Conservation (phyloP, 2,888 invertebrate species). For the Leptinotarsa haldemani region DNA sequence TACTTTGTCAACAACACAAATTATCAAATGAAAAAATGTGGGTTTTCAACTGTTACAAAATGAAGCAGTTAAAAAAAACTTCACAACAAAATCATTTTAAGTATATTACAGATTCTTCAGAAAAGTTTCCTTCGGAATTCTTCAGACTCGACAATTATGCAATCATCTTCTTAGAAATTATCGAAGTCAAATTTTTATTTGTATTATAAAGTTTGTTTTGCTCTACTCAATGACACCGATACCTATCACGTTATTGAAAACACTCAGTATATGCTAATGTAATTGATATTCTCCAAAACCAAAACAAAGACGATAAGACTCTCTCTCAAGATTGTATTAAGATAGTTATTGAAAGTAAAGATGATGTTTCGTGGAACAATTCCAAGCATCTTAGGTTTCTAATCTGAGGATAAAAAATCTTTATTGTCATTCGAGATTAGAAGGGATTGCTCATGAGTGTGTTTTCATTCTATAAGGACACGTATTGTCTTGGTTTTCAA, state of each 20-base stretch:
- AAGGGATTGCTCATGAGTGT: conserved; percentile 10
- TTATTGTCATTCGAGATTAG: conserved; percentile 24
- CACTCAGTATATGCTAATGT: background rate
- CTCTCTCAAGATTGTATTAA: conserved; percentile 23
- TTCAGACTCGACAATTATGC: too few relatives aligned
- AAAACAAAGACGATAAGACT: conserved; percentile 2
- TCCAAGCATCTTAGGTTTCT: conserved; percentile 20
- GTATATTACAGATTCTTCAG: too few relatives aligned
- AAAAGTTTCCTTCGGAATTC: too few relatives aligned
- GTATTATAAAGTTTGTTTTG: too few relatives aligned
- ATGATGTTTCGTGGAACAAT: conserved; percentile 16
- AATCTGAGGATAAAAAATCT: conserved; percentile 25
- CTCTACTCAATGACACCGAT: too few relatives aligned
- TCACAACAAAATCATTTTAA: too few relatives aligned
- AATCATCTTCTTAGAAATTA: too few relatives aligned
- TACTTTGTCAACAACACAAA: too few relatives aligned
- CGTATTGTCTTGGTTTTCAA: conserved; percentile 14
- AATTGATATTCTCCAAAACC: conserved; percentile 10
- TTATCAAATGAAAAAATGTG: too few relatives aligned
- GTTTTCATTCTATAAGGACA: conserved; percentile 4
- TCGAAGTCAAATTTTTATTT: too few relatives aligned
- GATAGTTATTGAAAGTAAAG: conserved; percentile 15
- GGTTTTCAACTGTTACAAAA: too few relatives aligned
- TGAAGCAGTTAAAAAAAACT: too few relatives aligned
- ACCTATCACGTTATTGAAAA: background rate